Conservation (phyloP, 2,113 vertebrate species). For the Macaca mulatta region DNA sequence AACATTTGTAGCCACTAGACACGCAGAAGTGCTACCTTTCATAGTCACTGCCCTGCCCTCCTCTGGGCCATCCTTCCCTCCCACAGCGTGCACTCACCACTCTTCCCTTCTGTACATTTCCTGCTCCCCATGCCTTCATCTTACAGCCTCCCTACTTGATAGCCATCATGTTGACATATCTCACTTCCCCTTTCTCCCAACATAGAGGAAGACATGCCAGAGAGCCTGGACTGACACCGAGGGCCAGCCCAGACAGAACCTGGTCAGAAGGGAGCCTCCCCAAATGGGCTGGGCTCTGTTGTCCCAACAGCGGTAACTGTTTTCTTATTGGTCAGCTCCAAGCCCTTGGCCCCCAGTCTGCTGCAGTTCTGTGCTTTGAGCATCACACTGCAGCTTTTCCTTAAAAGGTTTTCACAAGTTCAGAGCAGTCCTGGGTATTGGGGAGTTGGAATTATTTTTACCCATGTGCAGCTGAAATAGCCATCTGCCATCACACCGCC, state of each 20-base stretch:
- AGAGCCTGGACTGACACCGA: background rate
- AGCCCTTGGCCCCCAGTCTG: slow-evolving; percentile 22
- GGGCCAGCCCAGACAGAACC: background rate
- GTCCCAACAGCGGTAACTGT: background rate
- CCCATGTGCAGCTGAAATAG: slow-evolving; percentile 71
- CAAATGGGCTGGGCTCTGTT: background rate
- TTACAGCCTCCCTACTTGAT: background rate
- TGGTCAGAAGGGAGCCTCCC: background rate
- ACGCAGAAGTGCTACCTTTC: background rate
- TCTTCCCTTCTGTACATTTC: background rate
- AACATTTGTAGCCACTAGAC: background rate
- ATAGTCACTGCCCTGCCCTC: background rate
- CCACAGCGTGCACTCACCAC: background rate
- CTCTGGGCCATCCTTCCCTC: background rate
- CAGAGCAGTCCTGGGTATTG: slow-evolving; percentile 70
- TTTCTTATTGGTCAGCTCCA: background rate
- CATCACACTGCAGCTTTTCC: slow-evolving; percentile 36
- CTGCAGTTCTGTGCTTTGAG: slow-evolving; percentile 21
- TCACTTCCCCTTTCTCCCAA: background rate
- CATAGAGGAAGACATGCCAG: background rate
- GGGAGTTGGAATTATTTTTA: slow-evolving; percentile 78
- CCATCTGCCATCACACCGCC: slow-evolving; percentile 66
- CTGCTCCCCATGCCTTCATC: background rate
- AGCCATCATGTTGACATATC: background rate
- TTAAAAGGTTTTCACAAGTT: slow-evolving; percentile 75